These are phyloP conservation scores for Pseudonaja textilis DNA, from an alignment of 2,113 vertebrate genomes.

Conservation along the genomic window DNA sequence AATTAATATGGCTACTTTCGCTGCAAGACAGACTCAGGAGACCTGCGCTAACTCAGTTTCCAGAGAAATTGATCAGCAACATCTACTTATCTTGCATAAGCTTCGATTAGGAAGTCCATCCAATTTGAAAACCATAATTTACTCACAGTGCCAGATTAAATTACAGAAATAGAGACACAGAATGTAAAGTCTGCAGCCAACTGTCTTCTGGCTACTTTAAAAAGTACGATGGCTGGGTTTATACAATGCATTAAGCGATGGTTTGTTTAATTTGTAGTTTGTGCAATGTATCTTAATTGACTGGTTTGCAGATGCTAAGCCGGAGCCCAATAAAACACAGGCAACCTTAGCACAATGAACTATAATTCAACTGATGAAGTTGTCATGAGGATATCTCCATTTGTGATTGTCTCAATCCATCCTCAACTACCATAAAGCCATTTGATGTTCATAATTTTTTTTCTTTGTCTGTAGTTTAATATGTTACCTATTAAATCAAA, in stretches of 20 bases:
- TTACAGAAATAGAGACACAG: not conserved
- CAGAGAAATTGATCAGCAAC: not conserved
- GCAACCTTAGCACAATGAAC: not conserved
- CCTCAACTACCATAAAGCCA: not conserved
- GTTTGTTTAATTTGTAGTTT: not conserved
- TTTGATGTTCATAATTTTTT: accelerated
- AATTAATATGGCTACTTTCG: not conserved
- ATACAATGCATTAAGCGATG: not conserved
- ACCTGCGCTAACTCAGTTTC: not conserved
- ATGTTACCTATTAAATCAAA: not conserved
- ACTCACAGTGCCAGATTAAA: not conserved
- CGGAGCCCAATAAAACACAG: not conserved
- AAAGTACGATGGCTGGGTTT: not conserved
- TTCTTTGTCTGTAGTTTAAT: not conserved
- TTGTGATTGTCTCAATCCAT: not conserved
- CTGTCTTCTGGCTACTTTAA: not conserved
- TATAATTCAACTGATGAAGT: not conserved
- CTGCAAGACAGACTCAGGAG: not conserved
- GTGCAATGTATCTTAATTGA: not conserved
- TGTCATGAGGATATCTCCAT: not conserved
- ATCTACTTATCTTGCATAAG: not conserved
- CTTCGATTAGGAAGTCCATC: not conserved
- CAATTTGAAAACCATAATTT: not conserved
- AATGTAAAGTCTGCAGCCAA: not conserved
- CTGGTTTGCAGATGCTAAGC: not conserved